Conservation (phyloP, 2,113 vertebrate species). For the Coreoperca whiteheadi region DNA sequence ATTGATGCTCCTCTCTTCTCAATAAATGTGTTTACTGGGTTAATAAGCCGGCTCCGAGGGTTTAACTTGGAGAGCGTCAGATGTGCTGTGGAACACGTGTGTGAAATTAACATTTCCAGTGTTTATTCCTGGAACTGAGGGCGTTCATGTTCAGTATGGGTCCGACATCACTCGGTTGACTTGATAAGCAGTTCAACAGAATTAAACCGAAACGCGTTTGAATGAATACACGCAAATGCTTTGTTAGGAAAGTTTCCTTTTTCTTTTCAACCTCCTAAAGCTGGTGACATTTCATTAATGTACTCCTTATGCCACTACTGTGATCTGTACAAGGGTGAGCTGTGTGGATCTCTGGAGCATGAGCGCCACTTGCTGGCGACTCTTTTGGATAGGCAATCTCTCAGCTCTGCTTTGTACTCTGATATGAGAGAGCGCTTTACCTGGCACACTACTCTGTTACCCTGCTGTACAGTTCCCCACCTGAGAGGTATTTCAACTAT, state of each 20-base stretch:
- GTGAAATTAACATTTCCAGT: slow-evolving; percentile 31
- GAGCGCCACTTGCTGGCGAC: slow-evolving; percentile 54
- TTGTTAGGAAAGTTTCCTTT: background rate
- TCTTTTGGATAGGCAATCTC: background rate
- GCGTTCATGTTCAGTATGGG: slow-evolving; percentile 14
- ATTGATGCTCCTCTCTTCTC: slow-evolving; percentile 66
- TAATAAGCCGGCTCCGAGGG: slow-evolving; percentile 49
- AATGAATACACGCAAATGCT: background rate
- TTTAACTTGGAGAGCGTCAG: slow-evolving; percentile 44
- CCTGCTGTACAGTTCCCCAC: background rate
- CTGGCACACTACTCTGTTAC: background rate
- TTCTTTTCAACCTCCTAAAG: background rate
- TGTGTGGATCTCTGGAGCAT: slow-evolving; percentile 21
- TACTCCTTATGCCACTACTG: background rate
- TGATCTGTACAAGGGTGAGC: background rate
- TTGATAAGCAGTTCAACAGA: slow-evolving; percentile 47
- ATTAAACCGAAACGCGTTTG: background rate
- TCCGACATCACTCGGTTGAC: slow-evolving; percentile 33
- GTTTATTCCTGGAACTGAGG: slow-evolving; percentile 28
- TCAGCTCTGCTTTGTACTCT: background rate
- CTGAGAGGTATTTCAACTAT: background rate
- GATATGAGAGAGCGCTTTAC: background rate
- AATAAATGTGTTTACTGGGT: slow-evolving; percentile 81
- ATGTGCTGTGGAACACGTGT: slow-evolving; percentile 29
- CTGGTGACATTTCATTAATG: background rate